phyloP scores from a whole-genome alignment of 1,140 invertebrate species.

The Bombus superbus region DNA sequence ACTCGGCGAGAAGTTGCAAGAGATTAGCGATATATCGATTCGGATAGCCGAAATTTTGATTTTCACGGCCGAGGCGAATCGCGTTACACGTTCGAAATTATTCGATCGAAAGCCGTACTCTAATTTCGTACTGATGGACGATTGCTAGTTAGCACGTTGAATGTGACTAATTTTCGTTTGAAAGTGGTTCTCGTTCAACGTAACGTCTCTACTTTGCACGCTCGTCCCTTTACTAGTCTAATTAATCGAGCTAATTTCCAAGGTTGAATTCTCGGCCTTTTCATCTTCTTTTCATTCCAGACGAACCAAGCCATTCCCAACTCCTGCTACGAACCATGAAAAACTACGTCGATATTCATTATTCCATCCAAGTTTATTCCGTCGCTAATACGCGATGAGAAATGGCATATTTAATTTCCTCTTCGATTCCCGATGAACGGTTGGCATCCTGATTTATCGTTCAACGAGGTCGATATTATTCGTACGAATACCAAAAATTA shows the following conservation, averaged over 20 bases:
- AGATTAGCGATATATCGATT: background rate
- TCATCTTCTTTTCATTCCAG: background rate
- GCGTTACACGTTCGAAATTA: background rate
- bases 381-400: background rate
- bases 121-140: background rate
- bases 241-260: constrained; percentile 9
- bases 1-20: background rate
- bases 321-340: no score
- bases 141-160: background rate
- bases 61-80: background rate
- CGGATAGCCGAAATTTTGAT: background rate
- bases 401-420: constrained; percentile 4
- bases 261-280: background rate
- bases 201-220: background rate
- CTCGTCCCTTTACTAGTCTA: background rate
- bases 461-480: background rate
- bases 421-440: constrained; percentile 11
- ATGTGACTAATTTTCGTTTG: background rate
- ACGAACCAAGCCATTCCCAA: background rate
- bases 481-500: constrained; percentile 5
- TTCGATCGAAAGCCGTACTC: background rate
- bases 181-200: background rate
- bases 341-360: background rate
- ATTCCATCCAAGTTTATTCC: no score
- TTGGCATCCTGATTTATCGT: background rate